Percentiles rank a stretch among this genome's conserved stretches.
phyloP scores from a whole-genome alignment of 53 echinoderm and acorn worm species.

The Echinarachnius parma region DNA sequence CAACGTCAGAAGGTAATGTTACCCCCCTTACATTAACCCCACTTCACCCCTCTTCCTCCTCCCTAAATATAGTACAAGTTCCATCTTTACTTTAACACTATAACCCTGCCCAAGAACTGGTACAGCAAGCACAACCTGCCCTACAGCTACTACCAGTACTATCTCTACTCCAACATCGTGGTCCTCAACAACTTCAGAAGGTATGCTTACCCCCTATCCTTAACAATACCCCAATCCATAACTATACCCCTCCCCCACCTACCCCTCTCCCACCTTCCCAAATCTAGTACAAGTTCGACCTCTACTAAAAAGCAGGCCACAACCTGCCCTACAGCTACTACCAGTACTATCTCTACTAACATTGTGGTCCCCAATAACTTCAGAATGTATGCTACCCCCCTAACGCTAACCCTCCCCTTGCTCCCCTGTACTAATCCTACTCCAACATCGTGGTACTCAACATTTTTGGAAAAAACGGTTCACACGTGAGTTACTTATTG shows the following conservation, averaged over 20 bases:
- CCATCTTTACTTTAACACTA: no score
- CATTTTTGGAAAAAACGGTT: constrained; percentile 73
- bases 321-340: constrained; percentile 96
- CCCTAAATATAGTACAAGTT: no score
- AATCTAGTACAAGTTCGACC: no score
- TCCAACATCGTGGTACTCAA: constrained; percentile 92
- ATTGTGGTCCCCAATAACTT: constrained; percentile 89
- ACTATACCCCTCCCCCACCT: no score
- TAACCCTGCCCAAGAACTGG: constrained; percentile 89
- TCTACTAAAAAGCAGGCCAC: no score
- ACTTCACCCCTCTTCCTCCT: no score
- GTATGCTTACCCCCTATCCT: no score
- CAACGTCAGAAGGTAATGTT: constrained; percentile 90
- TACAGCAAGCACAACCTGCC: constrained; percentile 73
- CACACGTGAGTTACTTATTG: no score
- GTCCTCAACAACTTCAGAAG: constrained; percentile 93
- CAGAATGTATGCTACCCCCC: constrained; percentile 70
- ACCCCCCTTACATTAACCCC: no score
- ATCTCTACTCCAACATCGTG: constrained; percentile 94
- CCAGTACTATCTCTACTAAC: constrained; percentile 95
- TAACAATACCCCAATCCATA: no score
- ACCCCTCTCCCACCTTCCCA: no score
- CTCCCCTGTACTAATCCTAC: constrained; percentile 95
- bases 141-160: constrained; percentile 89
- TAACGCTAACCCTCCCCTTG: no score